These are phyloP conservation scores for Subacronicta megacephala DNA, from an alignment of 2,888 invertebrate genomes.

Conservation along the genomic window DNA sequence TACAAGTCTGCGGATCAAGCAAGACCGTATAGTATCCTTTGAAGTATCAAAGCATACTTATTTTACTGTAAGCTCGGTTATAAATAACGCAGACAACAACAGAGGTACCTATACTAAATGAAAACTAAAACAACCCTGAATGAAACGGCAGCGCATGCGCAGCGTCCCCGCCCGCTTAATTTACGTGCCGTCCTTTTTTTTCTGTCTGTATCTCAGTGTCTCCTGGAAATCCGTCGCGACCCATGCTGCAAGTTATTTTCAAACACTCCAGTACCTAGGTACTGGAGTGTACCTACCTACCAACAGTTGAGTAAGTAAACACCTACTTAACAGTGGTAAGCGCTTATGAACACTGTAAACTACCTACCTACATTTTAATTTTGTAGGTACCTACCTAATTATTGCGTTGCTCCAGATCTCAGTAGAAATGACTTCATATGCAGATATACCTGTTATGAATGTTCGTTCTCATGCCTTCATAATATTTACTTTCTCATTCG, in stretches of 20 bases:
- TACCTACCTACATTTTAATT: not conserved
- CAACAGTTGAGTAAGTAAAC: too few relatives aligned
- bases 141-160: slow-evolving; percentile 55
- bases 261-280: slow-evolving; percentile 55
- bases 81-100: slow-evolving; percentile 47
- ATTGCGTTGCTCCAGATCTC: not conserved
- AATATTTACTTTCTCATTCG: too few relatives aligned
- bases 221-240: slow-evolving; percentile 83
- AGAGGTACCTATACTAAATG: slow-evolving; percentile 36
- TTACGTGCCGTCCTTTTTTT: slow-evolving; percentile 75
- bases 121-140: slow-evolving; percentile 66
- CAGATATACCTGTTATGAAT: too few relatives aligned
- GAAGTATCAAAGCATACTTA: slow-evolving; percentile 39
- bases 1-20: slow-evolving; percentile 8
- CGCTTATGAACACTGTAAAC: slow-evolving; percentile 1
- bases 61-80: slow-evolving; percentile 33
- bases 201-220: slow-evolving; percentile 76
- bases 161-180: slow-evolving; percentile 66
- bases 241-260: slow-evolving; percentile 77
- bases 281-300: too few relatives aligned
- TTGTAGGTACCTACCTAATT: not conserved
- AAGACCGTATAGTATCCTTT: slow-evolving; percentile 36
- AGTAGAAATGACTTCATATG: not conserved
- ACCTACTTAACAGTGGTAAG: not conserved
- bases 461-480: too few relatives aligned